These are phyloP conservation scores for Rotaria magnacalcarata DNA, from an alignment of 2,888 invertebrate species.

Conservation along the genomic window DNA sequence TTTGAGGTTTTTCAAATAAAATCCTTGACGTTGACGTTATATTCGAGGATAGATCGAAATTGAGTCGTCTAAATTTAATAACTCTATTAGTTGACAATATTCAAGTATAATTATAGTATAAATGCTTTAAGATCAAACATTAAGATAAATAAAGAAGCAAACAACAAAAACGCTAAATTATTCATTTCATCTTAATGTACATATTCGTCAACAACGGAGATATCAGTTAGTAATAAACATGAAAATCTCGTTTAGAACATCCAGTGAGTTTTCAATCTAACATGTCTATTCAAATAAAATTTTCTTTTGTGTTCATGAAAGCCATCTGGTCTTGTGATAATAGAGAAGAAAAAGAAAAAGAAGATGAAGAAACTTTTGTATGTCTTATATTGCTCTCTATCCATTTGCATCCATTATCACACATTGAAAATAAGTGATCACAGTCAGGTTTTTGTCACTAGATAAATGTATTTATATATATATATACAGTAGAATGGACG, in stretches of 20 bases:
- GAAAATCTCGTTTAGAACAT: not conserved
- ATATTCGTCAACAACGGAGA: no score
- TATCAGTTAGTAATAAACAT: no score
- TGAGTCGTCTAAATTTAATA: not conserved
- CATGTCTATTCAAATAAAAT: not conserved
- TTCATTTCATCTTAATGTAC: no score
- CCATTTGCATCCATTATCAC: slow-evolving; percentile 24
- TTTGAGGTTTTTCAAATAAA: not conserved
- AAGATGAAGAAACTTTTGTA: no score
- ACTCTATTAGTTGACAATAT: not conserved
- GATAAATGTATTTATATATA: slow-evolving; percentile 13
- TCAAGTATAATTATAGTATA: slow-evolving; percentile 8
- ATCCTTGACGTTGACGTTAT: not conserved
- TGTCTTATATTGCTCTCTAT: not conserved
- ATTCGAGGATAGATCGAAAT: not conserved
- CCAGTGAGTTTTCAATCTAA: not conserved
- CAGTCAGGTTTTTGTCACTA: slow-evolving; percentile 24
- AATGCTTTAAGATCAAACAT: not conserved
- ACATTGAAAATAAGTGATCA: slow-evolving; percentile 21
- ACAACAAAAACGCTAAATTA: no score
- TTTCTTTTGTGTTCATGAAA: not conserved
- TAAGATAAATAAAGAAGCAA: not conserved
- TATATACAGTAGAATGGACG: not conserved
- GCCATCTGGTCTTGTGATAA: not conserved
- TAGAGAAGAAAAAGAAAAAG: no score